phyloP scores from a whole-genome alignment of 2,113 vertebrate species.

The Laticauda colubrina region DNA sequence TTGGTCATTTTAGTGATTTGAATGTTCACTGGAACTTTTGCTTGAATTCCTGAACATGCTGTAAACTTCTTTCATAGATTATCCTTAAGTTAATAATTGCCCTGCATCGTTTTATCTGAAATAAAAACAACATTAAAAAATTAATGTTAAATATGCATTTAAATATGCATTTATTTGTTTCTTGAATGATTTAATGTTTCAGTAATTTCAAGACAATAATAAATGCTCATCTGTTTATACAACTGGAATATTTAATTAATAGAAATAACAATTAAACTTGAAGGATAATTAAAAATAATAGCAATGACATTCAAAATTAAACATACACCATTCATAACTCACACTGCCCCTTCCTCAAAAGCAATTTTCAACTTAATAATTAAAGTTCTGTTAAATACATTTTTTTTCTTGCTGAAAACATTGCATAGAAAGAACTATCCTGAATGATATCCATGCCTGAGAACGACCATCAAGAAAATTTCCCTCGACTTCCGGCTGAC shows the following conservation, averaged over 20 bases:
- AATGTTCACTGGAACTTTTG: neutral
- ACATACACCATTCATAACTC: neutral
- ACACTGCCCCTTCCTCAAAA: neutral
- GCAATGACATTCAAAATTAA: neutral
- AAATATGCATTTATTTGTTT: neutral
- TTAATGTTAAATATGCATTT: slow-evolving; percentile 28
- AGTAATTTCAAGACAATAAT: neutral
- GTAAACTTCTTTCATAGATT: slow-evolving; percentile 11
- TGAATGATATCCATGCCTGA: too few relatives aligned
- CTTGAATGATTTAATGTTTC: neutral
- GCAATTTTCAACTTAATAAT: neutral
- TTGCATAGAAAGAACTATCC: too few relatives aligned
- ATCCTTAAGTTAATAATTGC: slow-evolving; percentile 15
- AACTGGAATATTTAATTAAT: neutral
- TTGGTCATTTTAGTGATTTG: slow-evolving; percentile 14
- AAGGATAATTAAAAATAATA: neutral
- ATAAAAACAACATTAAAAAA: slow-evolving; percentile 31
- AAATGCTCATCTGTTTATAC: neutral
- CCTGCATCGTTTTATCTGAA: slow-evolving; percentile 39
- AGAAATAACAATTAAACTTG: neutral
- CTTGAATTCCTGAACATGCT: fast-evolving
- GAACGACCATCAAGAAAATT: too few relatives aligned
- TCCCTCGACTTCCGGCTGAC: too few relatives aligned
- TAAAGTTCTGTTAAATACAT: neutral
- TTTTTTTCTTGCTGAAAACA: too few relatives aligned